Evolutionary conservation across 1,140 invertebrate species (phyloP).

Genomic region (Trissolcus basalis): DNA sequence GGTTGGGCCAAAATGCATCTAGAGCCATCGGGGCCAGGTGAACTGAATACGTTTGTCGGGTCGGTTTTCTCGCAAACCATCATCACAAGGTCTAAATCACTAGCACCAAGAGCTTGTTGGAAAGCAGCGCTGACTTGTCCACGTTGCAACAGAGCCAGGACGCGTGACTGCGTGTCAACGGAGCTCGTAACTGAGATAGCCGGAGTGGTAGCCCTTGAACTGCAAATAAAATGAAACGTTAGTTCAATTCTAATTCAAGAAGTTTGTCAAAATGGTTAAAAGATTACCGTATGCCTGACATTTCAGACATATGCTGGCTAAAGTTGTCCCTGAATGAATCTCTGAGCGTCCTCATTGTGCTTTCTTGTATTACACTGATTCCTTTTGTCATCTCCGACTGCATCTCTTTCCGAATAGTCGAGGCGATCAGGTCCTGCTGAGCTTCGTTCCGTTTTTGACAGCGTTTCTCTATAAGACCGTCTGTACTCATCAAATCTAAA

Average conservation of each 20-base stretch:
- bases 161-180: conserved; percentile 79
- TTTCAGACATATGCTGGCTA: conserved; percentile 70
- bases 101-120: conserved; percentile 90
- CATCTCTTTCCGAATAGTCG: conserved; percentile 67
- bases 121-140: conserved; percentile 91
- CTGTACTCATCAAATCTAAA: conserved; percentile 70
- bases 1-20: conserved; percentile 81
- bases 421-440: conserved; percentile 65
- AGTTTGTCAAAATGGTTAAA: not conserved
- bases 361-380: conserved; percentile 66
- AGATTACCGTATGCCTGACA: conserved; percentile 68
- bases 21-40: conserved; percentile 72
- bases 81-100: conserved; percentile 89
- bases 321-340: conserved; percentile 72
- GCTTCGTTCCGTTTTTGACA: conserved; percentile 68
- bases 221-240: conserved; percentile 19
- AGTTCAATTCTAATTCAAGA: too few species aligned
- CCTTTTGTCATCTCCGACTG: conserved; percentile 67
- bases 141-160: conserved; percentile 83
- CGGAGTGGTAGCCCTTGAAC: conserved; percentile 79
- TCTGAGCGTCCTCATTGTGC: conserved; percentile 65
- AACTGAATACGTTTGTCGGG: conserved; percentile 85
- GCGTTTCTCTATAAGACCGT: conserved; percentile 66
- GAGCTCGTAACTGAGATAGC: conserved; percentile 66
- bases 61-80: conserved; percentile 89